Conservation (phyloP, 2,113 vertebrate species). For the Toxotes chatareus region DNA sequence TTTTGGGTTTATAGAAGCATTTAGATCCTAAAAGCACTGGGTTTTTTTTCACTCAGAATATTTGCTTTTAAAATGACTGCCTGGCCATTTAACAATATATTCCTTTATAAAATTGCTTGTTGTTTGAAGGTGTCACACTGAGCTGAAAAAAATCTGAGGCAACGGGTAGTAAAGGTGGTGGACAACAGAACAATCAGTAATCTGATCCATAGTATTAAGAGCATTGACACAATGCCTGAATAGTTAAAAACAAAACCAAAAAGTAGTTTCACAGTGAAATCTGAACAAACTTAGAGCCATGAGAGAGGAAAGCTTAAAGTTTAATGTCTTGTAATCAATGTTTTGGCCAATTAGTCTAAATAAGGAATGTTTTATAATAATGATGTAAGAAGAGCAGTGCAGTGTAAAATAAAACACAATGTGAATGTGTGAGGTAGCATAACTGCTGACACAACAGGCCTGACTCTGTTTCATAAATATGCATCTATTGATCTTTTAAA, state of each 20-base stretch:
- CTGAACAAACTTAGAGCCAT: not conserved
- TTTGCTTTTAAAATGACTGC: too few species aligned
- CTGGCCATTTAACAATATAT: not conserved
- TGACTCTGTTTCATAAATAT: constrained; percentile 65
- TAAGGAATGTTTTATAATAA: too few species aligned
- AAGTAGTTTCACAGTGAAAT: constrained; percentile 12
- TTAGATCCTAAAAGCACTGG: not conserved
- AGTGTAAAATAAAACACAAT: not conserved
- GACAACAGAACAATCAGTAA: constrained; percentile 54
- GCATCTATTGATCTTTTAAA: constrained; percentile 59
- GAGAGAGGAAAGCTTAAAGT: accelerated
- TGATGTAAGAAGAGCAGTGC: not conserved
- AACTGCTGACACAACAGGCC: constrained; percentile 49
- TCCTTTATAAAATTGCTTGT: not conserved
- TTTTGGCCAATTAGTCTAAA: not conserved
- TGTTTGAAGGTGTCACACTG: not conserved
- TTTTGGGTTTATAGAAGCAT: not conserved
- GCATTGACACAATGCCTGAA: constrained; percentile 40
- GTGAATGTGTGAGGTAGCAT: not conserved
- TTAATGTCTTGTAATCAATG: not conserved
- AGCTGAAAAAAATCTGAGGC: not conserved
- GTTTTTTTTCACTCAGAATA: not conserved
- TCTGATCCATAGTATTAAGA: constrained; percentile 38
- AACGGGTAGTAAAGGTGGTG: not conserved
- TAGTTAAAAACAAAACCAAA: not conserved